These are phyloP conservation scores for Petrolisthes manimaculis DNA, from an alignment of 2,888 invertebrate genomes.

Conservation along the genomic window DNA sequence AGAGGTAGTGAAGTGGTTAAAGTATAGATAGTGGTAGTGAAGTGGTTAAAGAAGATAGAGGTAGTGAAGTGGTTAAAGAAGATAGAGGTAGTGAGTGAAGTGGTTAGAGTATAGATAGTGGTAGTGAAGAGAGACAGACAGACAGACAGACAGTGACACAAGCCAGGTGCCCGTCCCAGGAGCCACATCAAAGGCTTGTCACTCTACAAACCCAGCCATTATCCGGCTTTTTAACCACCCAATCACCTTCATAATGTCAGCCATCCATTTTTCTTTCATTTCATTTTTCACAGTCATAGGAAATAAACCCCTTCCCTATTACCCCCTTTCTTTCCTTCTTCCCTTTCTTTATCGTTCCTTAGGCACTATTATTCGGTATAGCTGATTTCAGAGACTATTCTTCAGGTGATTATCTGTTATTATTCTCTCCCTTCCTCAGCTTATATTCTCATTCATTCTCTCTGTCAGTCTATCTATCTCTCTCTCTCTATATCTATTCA, in stretches of 20 bases:
- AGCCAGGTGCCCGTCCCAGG: slow-evolving; percentile 3
- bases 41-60: not conserved
- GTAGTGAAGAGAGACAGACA: not conserved
- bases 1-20: not conserved
- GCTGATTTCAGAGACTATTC: too few relatives aligned
- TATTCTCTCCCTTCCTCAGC: too few relatives aligned
- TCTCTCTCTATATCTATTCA: too few relatives aligned
- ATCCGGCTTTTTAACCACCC: not conserved
- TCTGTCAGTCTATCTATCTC: too few relatives aligned
- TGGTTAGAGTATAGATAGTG: not conserved
- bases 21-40: not conserved
- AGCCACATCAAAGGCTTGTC: not conserved
- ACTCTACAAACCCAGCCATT: not conserved
- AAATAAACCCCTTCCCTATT: too few relatives aligned
- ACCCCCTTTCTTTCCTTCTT: too few relatives aligned
- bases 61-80: not conserved
- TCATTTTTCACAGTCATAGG: not conserved
- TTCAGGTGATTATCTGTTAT: too few relatives aligned
- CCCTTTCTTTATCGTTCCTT: too few relatives aligned
- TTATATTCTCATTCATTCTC: too few relatives aligned
- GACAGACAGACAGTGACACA: not conserved
- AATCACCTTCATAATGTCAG: not conserved
- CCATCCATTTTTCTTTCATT: not conserved
- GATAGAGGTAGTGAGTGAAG: not conserved
- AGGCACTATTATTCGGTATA: too few relatives aligned